Evolutionary conservation across 2,888 invertebrate species (phyloP), one percentile per base, ranked within the genome.

Genomic region (Cryptops parisi): DNA sequence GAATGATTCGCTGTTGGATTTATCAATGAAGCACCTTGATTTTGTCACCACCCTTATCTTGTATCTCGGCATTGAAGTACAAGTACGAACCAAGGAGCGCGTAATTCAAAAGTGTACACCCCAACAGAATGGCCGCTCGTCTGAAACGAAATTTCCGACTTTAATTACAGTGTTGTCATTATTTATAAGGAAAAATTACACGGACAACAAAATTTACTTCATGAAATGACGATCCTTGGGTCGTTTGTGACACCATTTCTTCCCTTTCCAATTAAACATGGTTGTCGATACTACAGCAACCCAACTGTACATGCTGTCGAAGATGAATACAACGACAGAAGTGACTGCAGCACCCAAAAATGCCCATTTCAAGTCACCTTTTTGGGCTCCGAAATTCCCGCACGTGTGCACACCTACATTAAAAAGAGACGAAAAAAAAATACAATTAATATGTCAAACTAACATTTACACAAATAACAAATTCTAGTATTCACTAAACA

Each of bases 301-400:
- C 38, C 12, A 33, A 33, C 38, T 12, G 38, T 12, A 33, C 38
- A 9, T 12, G 24, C 4, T 15, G 24, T 17, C 15, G 46, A 24
- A 19, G n/a, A n/a, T n/a, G n/a, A n/a, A 23, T 5, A 19, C 25
- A 25, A 46, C 6, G 25, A 26, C 25, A 9, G 46, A 6, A 9
- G 23, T 19, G 19, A 17, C 25, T 5, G 44, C 44, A 0, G 91
- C 80, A 0, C 78, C 80, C 0, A 78, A 50, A 0, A 89, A 65
- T 0, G 86, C 77, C 65, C 79, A 76, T 72, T 79, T 79, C 27
- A 87, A 72, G 0, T 75, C 70, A 1, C 90, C 90, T 62, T 76
- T 73, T 65, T 91, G 84, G 1, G 82, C 76, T 0, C 93, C 93
- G 58, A 93, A 82, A 64, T 93, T 94, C 24, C 91, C 91, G 6